Evolutionary conservation across 1,140 invertebrate species (phyloP).

Genomic region (Trinorchestia longiramus): DNA sequence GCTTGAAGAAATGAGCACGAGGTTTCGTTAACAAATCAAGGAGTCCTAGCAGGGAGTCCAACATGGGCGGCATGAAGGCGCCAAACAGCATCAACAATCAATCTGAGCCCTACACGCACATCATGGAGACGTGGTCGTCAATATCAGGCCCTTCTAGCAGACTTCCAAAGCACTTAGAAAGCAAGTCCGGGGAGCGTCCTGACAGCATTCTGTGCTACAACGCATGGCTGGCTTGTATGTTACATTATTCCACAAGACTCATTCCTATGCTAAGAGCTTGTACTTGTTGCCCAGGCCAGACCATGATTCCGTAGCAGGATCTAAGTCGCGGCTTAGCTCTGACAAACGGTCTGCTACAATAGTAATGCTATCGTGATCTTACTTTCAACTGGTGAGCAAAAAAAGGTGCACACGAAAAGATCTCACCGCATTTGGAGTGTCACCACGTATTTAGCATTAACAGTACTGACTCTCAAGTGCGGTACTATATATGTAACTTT

Average conservation of each 20-base stretch:
- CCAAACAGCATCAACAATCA: background rate
- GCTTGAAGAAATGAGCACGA: background rate
- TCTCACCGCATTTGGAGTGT: background rate
- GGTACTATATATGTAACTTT: background rate
- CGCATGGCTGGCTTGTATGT: background rate
- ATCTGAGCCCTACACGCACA: background rate
- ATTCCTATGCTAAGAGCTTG: background rate
- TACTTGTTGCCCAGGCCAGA: background rate
- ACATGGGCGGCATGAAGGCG: background rate
- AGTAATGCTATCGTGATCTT: background rate
- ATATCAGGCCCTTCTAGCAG: background rate
- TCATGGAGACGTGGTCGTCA: background rate
- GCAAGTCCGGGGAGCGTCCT: background rate
- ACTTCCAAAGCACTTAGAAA: background rate
- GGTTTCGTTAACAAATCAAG: background rate
- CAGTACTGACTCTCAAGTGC: background rate
- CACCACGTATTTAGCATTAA: background rate
- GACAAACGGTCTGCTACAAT: background rate
- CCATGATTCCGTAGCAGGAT: background rate
- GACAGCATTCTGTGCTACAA: background rate
- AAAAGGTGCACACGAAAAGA: background rate
- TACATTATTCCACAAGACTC: background rate
- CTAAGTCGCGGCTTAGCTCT: background rate
- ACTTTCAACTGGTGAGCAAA: background rate
- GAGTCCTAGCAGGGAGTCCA: background rate